phyloP scores from a whole-genome alignment of 2,797 vertebrate genomes.

The Siniperca undulata region DNA sequence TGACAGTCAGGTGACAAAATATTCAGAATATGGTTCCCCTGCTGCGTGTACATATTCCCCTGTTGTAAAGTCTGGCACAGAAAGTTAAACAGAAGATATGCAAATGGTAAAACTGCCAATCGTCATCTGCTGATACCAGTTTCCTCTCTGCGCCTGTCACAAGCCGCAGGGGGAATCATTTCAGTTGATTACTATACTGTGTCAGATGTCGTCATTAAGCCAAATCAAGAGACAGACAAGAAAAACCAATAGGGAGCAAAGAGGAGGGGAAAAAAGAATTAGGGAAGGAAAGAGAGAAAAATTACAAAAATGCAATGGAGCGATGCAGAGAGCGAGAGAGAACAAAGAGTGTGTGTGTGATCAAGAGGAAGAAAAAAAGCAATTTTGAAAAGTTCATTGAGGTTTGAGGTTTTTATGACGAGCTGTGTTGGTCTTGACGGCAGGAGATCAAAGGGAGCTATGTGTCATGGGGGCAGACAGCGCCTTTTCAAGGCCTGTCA shows the following conservation, averaged over 20 bases:
- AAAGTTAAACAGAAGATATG: slow-evolving; percentile 66
- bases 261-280: background rate
- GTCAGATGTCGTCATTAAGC: slow-evolving; percentile 74
- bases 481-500: slow-evolving; percentile 77
- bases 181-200: slow-evolving; percentile 72
- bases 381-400: slow-evolving; percentile 66
- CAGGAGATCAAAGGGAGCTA: slow-evolving; percentile 63
- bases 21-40: slow-evolving; percentile 27
- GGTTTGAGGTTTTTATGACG: slow-evolving; percentile 60
- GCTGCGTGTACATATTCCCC: slow-evolving; percentile 46
- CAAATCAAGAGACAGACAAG: slow-evolving; percentile 66
- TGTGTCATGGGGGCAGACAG: slow-evolving; percentile 69
- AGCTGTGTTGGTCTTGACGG: slow-evolving; percentile 56
- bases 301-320: slow-evolving; percentile 16
- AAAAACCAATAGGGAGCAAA: slow-evolving; percentile 57
- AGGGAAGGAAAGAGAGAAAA: background rate
- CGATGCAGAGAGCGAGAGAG: slow-evolving; percentile 8
- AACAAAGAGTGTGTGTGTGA: slow-evolving; percentile 29
- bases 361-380: slow-evolving; percentile 34
- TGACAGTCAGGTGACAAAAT: slow-evolving; percentile 46
- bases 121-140: slow-evolving; percentile 40
- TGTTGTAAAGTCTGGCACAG: slow-evolving; percentile 41
- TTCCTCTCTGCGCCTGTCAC: slow-evolving; percentile 60
- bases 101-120: slow-evolving; percentile 69
- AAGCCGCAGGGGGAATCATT: slow-evolving; percentile 64